Percentiles rank a stretch among this genome's conserved stretches.
These are phyloP conservation scores for Ceryle rudis DNA, from an alignment of 2,797 vertebrate genomes.

Conservation along the genomic window DNA sequence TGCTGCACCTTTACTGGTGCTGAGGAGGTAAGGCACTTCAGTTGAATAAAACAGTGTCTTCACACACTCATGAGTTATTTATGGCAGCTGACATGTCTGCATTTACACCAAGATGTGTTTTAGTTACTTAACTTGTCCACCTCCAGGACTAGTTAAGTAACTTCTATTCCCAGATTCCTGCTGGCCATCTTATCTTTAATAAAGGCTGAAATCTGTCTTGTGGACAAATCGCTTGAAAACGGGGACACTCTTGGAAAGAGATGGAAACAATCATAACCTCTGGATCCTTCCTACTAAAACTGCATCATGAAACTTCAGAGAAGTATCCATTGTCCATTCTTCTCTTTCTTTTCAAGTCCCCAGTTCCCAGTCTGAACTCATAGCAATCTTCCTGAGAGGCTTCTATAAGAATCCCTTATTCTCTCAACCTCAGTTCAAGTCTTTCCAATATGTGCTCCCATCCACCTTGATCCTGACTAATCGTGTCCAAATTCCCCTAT, in stretches of 20 bases:
- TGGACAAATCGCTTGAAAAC: not conserved
- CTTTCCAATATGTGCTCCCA: not conserved
- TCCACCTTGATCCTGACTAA: not conserved
- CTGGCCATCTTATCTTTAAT: not conserved
- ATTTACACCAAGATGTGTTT: not conserved
- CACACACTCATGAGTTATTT: rapidly evolving
- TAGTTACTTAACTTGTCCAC: not conserved
- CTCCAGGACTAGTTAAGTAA: not conserved
- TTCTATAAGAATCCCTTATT: not conserved
- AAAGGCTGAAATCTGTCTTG: not conserved
- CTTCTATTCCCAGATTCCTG: not conserved
- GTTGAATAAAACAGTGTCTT: not conserved
- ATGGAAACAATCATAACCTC: not conserved
- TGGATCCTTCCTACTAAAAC: not conserved
- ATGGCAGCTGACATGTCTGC: not conserved
- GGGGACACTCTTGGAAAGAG: rapidly evolving
- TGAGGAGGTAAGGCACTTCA: not conserved
- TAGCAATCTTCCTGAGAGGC: not conserved
- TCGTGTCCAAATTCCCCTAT: not conserved
- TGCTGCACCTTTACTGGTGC: not conserved
- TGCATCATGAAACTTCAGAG: not conserved
- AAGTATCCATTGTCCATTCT: not conserved
- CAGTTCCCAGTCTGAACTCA: not conserved
- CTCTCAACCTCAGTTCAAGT: not conserved
- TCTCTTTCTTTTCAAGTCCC: not conserved